Percentiles rank a stretch among this genome's conserved stretches.
These are phyloP conservation scores for Chelon auratus DNA, from an alignment of 2,797 vertebrate species.

Conservation along the genomic window DNA sequence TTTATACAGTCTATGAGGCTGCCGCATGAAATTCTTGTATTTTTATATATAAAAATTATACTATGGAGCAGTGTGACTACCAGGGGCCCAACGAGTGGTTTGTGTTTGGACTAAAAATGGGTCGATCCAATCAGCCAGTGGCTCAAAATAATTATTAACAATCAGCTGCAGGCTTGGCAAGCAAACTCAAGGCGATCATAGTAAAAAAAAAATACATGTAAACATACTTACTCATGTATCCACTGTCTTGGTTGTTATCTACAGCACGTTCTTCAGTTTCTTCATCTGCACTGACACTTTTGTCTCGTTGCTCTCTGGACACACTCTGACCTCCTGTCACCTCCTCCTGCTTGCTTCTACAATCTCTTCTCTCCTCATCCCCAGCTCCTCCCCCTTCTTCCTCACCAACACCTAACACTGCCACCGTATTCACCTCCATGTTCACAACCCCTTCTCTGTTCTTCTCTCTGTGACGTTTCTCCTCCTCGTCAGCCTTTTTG, in stretches of 20 bases:
- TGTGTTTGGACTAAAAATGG: no score
- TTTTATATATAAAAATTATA: no score
- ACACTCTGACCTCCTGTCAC: neutral
- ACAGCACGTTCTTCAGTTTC: neutral
- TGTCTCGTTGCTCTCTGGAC: slow-evolving; percentile 24
- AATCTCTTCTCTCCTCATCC: slow-evolving; percentile 13
- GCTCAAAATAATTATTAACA: no score
- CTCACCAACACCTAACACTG: neutral
- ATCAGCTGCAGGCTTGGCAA: neutral
- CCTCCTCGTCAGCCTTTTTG: slow-evolving; percentile 34
- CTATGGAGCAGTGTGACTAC: no score
- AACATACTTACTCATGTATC: slow-evolving; percentile 76
- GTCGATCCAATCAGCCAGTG: no score
- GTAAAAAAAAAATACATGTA: neutral
- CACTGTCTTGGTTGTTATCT: slow-evolving; percentile 13
- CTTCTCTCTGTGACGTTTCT: slow-evolving; percentile 16
- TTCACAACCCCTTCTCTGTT: neutral
- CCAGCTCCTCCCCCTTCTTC: slow-evolving; percentile 15
- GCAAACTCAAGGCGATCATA: neutral
- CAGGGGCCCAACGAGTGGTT: no score
- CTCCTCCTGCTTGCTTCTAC: neutral
- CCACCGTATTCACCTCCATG: neutral
- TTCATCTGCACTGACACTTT: slow-evolving; percentile 37
- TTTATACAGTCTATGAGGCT: no score
- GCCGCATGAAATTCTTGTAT: no score